These are phyloP conservation scores for Nannoperca australis DNA, from an alignment of 2,797 vertebrate species.

Conservation along the genomic window DNA sequence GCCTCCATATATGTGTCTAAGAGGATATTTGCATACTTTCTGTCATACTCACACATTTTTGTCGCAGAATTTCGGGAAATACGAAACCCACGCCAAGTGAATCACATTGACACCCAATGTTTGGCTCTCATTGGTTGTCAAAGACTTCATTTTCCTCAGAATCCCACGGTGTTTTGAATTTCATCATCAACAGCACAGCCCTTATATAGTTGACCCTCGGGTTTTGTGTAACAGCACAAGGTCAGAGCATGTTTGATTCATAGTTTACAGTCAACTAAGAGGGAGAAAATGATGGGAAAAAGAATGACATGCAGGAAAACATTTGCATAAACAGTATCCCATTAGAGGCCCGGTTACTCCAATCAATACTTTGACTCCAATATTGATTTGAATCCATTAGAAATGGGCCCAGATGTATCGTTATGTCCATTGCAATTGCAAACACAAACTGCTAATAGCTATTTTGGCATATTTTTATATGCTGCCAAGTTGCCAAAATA, in stretches of 20 bases:
- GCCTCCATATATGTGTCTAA: conserved; percentile 65
- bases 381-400: neutral
- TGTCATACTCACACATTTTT: conserved; percentile 74
- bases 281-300: conserved; percentile 10
- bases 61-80: conserved; percentile 69
- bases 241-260: conserved; percentile 17
- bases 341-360: neutral
- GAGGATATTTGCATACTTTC: conserved; percentile 79
- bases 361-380: neutral
- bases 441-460: neutral
- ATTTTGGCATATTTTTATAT: neutral
- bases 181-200: conserved; percentile 6
- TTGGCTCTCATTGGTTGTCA: conserved; percentile 47
- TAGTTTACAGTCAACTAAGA: conserved; percentile 3
- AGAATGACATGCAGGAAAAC: neutral
- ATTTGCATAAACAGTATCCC: neutral
- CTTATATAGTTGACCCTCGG: conserved; percentile 15
- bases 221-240: conserved; percentile 23
- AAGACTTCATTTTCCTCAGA: conserved; percentile 33
- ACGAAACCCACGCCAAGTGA: conserved; percentile 56
- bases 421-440: neutral
- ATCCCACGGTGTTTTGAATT: conserved; percentile 39
- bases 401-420: neutral
- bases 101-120: conserved; percentile 67
- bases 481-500: neutral